These are phyloP conservation scores for Barnardius zonarius DNA, from an alignment of 2,113 vertebrate species.

Conservation along the genomic window DNA sequence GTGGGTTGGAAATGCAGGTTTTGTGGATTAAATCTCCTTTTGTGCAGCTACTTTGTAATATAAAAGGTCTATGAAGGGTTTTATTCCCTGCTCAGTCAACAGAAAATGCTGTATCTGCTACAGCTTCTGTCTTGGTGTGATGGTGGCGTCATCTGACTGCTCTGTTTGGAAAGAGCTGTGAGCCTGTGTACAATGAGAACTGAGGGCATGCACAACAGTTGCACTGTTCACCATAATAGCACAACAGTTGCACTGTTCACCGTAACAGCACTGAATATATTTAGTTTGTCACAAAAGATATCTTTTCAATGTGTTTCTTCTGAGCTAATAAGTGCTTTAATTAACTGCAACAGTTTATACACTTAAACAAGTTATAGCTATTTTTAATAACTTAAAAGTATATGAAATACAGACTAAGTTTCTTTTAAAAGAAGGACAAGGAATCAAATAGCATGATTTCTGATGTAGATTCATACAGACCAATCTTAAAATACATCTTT, in stretches of 20 bases:
- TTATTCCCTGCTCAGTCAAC: background rate
- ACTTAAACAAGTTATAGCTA: background rate
- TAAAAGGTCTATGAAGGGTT: background rate
- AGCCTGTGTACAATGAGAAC: accelerated
- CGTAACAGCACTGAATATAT: background rate
- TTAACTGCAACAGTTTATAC: background rate
- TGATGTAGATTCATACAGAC: background rate
- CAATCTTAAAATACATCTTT: background rate
- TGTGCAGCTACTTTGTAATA: background rate
- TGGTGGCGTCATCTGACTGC: background rate
- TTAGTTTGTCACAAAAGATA: background rate
- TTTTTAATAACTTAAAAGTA: background rate
- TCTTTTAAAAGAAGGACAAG: background rate
- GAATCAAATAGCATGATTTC: background rate
- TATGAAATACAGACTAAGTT: background rate
- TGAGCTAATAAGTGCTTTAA: background rate
- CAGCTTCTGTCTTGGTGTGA: background rate
- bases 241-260: background rate
- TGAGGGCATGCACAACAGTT: background rate
- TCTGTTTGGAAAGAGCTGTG: background rate
- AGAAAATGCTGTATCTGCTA: background rate
- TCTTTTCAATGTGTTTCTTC: background rate
- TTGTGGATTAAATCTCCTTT: background rate
- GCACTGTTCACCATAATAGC: background rate
- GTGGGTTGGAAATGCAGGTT: background rate